phyloP scores from a whole-genome alignment of 2,797 vertebrate species.

The Acanthurus lineatus region DNA sequence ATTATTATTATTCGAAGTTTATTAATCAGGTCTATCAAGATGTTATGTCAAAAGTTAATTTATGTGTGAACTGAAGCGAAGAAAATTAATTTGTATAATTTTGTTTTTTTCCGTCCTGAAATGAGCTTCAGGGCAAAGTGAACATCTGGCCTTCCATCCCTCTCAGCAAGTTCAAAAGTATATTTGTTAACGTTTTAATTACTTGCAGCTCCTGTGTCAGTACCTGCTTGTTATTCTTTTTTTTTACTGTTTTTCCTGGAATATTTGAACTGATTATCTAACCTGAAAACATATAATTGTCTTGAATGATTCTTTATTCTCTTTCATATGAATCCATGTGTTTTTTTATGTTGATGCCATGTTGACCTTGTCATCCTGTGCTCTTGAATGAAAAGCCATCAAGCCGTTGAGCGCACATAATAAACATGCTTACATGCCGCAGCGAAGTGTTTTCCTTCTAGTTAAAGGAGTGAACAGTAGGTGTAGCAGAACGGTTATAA shows the following conservation, averaged over 20 bases:
- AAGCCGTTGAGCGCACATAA: neutral
- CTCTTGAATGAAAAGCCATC: slow-evolving; percentile 1
- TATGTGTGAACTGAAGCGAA: slow-evolving; percentile 17
- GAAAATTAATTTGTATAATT: slow-evolving; percentile 30
- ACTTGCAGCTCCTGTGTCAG: neutral
- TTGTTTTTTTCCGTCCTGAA: slow-evolving; percentile 5
- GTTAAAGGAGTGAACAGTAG: neutral
- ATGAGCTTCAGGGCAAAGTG: slow-evolving; percentile 23
- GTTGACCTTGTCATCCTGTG: too few relatives aligned
- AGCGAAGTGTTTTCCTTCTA: neutral
- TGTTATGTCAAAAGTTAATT: neutral
- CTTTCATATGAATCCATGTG: too few relatives aligned
- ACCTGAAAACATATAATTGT: neutral
- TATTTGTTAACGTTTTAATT: slow-evolving; percentile 34
- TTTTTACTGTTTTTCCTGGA: neutral
- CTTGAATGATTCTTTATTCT: neutral
- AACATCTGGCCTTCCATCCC: slow-evolving; percentile 51
- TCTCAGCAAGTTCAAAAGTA: slow-evolving; percentile 27
- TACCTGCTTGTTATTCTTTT: neutral
- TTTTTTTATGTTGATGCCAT: neutral
- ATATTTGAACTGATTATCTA: neutral
- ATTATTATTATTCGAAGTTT: too few relatives aligned
- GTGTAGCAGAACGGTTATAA: slow-evolving; percentile 13
- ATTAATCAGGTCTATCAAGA: neutral
- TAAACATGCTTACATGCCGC: slow-evolving; percentile 1